Base-by-base conservation (phyloP, 2,113 vertebrate species). In the Barnardius zonarius region DNA sequence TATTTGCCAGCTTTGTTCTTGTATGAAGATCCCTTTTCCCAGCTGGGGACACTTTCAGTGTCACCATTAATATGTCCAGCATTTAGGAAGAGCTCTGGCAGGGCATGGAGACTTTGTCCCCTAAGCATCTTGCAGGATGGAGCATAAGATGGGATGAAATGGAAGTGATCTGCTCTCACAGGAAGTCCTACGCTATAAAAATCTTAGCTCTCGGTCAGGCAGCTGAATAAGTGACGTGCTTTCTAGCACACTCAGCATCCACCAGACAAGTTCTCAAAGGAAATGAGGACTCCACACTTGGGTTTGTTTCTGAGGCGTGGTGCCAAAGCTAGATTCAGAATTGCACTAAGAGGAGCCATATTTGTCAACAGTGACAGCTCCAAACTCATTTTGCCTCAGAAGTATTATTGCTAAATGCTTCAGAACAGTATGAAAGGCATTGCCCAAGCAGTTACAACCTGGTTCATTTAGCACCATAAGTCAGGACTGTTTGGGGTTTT, bases 21-120 rank as follows among this genome's bases (percentile, higher is more conserved):
- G 20, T 10, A 28, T 4, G 2, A 33, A 68, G 9, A 31, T 4
- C 12, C 24, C 17, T 86, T 35, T 27, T 55, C 59, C 79, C 52
- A 66, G 31, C 25, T 57, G 48, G 15, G 33, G 3, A 39, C 7
- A 30, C 12, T 22, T n/a, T 54, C 69, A 43, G 1, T 23, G 13
- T 11, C 63, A 55, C 33, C 10, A 6, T 41, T 66, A 12, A 6
- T 0, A 5, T 1, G 0, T 1, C 33, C 63, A 70, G 37, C 6
- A 64, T 7, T 57, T 35, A 59, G 66, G 43, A 44, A 86, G 10
- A 46, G 19, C 61, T 63, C 61, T 25, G 54, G 37, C 31, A 63
- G 27, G 31, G 22, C 37, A n/a, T 0, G 13, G n/a, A 33, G 35
- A 17, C 33, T 59, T 39, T 24, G 15, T 23, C 55, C 64, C 25